Percentiles rank a stretch among this genome's conserved stretches.
Evolutionary conservation across 2,888 invertebrate species (phyloP).

Genomic region (Smittia aterrima): DNA sequence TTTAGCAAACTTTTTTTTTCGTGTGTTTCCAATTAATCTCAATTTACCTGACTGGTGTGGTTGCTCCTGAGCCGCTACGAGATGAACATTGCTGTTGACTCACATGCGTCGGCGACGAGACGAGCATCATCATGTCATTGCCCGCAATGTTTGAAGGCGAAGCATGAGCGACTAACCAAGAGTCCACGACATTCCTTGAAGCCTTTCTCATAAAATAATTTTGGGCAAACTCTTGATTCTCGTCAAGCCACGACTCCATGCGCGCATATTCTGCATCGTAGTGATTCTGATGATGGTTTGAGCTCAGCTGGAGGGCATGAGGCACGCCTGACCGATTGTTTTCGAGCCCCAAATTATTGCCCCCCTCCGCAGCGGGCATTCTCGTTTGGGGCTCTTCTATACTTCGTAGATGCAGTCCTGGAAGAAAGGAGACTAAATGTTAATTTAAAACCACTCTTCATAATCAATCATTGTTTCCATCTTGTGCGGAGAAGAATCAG

Average conservation of each 20-base stretch:
- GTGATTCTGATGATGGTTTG: slow-evolving; percentile 54
- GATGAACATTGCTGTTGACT: slow-evolving; percentile 59
- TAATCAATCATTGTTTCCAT: background rate
- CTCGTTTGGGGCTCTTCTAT: slow-evolving; percentile 72
- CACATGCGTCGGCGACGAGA: slow-evolving; percentile 59
- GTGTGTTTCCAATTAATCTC: background rate
- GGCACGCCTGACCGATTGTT: slow-evolving; percentile 56
- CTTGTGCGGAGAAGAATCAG: background rate
- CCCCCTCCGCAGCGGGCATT: slow-evolving; percentile 65
- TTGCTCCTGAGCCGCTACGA: slow-evolving; percentile 78
- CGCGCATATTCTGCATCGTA: slow-evolving; percentile 85
- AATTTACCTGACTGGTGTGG: slow-evolving; percentile 81
- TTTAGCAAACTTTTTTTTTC: background rate
- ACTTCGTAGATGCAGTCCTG: slow-evolving; percentile 83
- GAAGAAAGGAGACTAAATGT: slow-evolving; percentile 53
- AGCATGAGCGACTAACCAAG: slow-evolving; percentile 88
- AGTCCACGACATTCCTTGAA: slow-evolving; percentile 87
- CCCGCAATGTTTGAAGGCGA: slow-evolving; percentile 62
- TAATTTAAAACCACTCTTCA: slow-evolving; percentile 17
- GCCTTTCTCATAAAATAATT: slow-evolving; percentile 93
- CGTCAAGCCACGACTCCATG: slow-evolving; percentile 95
- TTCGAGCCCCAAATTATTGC: slow-evolving; percentile 67
- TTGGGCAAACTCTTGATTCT: slow-evolving; percentile 92
- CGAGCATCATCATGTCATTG: slow-evolving; percentile 55
- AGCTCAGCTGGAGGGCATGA: slow-evolving; percentile 51